These are phyloP conservation scores for Zaprionus ghesquierei DNA, from an alignment of 1,140 invertebrate genomes.

Conservation along the genomic window DNA sequence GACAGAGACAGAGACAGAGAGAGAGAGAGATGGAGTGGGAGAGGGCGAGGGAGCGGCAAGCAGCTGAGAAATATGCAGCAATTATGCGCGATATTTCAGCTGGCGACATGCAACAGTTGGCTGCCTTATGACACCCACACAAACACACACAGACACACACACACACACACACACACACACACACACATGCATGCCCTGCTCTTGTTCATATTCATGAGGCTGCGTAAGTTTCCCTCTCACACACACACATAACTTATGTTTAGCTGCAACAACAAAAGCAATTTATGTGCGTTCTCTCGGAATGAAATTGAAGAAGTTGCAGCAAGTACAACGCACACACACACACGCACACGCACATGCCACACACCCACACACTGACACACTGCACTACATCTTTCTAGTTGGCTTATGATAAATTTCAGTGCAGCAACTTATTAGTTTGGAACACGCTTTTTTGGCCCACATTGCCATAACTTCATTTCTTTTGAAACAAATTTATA, in stretches of 20 bases:
- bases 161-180: background rate
- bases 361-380: conserved; percentile 26
- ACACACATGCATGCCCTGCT: conserved; percentile 6
- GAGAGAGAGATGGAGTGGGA: background rate
- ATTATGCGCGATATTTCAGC: conserved; percentile 70
- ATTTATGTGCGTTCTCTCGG: conserved; percentile 63
- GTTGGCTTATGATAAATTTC: conserved; percentile 26
- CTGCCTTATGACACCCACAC: background rate
- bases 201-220: conserved; percentile 57
- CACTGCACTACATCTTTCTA: conserved; percentile 24
- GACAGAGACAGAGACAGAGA: background rate
- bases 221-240: conserved; percentile 16
- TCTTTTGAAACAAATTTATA: no score
- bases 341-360: conserved; percentile 24
- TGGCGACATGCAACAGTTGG: conserved; percentile 72
- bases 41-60: background rate
- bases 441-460: background rate
- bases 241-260: conserved; percentile 72
- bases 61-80: conserved; percentile 54
- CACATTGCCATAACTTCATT: no score
- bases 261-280: conserved; percentile 59
- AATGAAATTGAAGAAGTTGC: conserved; percentile 22
- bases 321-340: conserved; percentile 30
- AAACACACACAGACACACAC: background rate
- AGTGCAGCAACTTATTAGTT: conserved; percentile 16